A percentile compares a stretch with the other conserved stretches of the same genome.
phyloP scores from a whole-genome alignment of 2,113 vertebrate genomes.

The Brachypodius melanocephalos region DNA sequence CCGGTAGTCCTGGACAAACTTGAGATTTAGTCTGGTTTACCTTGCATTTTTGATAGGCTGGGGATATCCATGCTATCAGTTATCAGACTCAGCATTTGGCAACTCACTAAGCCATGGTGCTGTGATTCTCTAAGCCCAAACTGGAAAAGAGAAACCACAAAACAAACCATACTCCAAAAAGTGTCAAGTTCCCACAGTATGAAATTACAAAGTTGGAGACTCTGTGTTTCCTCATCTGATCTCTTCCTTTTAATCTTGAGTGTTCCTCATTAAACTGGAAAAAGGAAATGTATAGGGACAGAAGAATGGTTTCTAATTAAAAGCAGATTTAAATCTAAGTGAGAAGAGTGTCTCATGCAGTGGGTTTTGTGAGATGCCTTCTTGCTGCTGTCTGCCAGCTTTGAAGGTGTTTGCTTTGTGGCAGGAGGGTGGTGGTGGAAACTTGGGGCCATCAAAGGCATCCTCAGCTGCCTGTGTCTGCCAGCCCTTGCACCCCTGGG shows the following conservation, averaged over 20 bases:
- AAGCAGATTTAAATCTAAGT: neutral
- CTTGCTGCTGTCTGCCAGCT: neutral
- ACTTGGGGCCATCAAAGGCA: neutral
- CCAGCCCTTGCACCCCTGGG: neutral
- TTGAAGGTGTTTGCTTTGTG: neutral
- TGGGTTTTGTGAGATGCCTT: neutral
- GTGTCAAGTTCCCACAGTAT: neutral
- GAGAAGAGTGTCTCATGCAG: neutral
- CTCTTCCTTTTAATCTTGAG: neutral
- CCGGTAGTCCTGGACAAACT: neutral
- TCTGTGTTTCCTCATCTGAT: neutral
- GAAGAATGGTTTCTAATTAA: constrained; percentile 1
- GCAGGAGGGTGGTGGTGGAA: neutral
- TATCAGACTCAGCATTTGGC: neutral
- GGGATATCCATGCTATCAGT: neutral
- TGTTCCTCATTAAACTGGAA: neutral
- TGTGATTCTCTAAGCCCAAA: neutral
- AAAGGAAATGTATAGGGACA: neutral
- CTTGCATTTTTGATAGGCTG: neutral
- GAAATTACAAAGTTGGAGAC: neutral
- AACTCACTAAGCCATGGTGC: fast-evolving
- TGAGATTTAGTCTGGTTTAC: neutral
- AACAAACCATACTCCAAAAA: neutral
- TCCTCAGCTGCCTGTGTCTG: neutral
- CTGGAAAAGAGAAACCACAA: neutral